A percentile compares a stretch with the other conserved stretches of the same genome.
These are phyloP conservation scores for Triops longicaudatus DNA, from an alignment of 1,140 invertebrate genomes.

Conservation along the genomic window DNA sequence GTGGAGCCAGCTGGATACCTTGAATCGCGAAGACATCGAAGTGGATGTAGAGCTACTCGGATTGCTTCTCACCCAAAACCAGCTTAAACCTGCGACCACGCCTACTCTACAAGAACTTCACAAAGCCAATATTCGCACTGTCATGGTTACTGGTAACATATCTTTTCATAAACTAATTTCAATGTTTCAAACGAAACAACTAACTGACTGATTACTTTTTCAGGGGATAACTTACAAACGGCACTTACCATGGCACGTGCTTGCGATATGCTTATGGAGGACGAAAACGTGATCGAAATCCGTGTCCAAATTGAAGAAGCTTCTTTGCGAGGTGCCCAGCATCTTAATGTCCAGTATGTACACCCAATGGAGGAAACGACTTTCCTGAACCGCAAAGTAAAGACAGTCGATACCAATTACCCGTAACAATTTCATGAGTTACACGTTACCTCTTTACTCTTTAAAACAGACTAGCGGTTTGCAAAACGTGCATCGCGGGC, in stretches of 20 bases:
- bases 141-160: constrained; percentile 49
- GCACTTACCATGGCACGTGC: constrained; percentile 50
- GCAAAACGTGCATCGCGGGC: constrained; percentile 20
- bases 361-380: constrained; percentile 29
- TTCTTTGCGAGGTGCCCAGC: constrained; percentile 30
- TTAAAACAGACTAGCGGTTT: constrained; percentile 7
- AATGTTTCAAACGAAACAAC: background rate
- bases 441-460: background rate
- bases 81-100: constrained; percentile 42
- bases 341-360: constrained; percentile 32
- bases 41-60: constrained; percentile 42
- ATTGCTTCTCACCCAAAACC: constrained; percentile 46
- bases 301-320: constrained; percentile 35
- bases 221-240: constrained; percentile 51
- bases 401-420: background rate
- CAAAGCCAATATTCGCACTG: constrained; percentile 45
- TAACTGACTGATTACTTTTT: background rate
- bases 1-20: constrained; percentile 29
- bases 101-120: constrained; percentile 40
- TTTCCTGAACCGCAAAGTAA: constrained; percentile 29
- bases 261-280: constrained; percentile 44
- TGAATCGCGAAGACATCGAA: constrained; percentile 42
- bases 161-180: too few relatives aligned
- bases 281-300: constrained; percentile 46
- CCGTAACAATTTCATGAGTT: background rate